Base-by-base conservation (phyloP, 1,140 invertebrate genomes). In the Caerostris darwini region DNA sequence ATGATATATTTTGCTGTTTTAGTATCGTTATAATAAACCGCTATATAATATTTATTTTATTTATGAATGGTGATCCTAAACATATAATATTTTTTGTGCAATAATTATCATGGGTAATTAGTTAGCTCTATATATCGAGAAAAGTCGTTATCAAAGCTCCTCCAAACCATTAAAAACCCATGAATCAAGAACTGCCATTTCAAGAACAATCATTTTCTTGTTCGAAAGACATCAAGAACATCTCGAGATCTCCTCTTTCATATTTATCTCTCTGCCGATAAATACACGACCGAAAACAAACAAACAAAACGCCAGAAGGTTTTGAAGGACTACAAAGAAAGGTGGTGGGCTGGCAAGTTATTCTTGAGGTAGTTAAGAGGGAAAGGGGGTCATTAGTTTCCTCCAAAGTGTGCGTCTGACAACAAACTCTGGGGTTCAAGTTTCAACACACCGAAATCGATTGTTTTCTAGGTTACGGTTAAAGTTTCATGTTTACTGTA, bases 131-230 rank as follows among this genome's bases (percentile, higher is more conserved):
- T 54, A 58, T 57, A n/a, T 57, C 10, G 83, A n/a, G 0, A 19
- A n/a, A 58, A 85, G 4, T 59, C 83, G 19, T 85, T 85, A 58
- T 85, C 83, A n/a, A 19, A 19, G 14, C 19, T 77, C 17, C 34
- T 12, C 50, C 53, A 34, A 12, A 34, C 71, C 82, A 83, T 83
- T 83, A 83, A 83, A 83, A 83, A 83, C 82, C 54, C 82, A 83
- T 83, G 56, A 19, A 83, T 83, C 82, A 83, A 14, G 34, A 56
- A 17, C 82, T 58, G 82, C 57, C 82, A 58, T 19, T 58, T 12
- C 82, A 58, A 83, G 82, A 83, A 12, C 34, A 34, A 50, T n/a
- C 12, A 10, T 58, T 19, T 56, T 83, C 82, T 83, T 83, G 82
- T 58, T 57, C 54, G 5, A 0, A 10, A 12, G 50, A 50, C 71